Evolutionary conservation across 2,888 invertebrate species (phyloP).

Genomic region (Timema podura): DNA sequence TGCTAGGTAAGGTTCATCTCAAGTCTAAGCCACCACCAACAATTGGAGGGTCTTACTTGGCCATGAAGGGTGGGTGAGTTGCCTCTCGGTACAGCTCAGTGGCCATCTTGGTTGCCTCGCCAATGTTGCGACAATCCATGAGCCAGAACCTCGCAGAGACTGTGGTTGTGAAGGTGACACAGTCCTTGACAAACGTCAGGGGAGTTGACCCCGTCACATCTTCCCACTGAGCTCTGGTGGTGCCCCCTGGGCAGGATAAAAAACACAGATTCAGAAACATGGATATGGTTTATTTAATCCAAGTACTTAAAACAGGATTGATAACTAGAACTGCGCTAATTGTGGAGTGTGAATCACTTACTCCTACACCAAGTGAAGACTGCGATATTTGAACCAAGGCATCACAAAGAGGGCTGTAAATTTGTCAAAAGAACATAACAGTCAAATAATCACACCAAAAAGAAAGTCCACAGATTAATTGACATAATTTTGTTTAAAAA

Average conservation of each 20-base stretch:
- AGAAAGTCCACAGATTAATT: too few species aligned
- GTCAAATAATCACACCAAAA: too few species aligned
- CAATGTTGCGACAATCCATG: conserved; percentile 94
- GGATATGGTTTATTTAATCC: neutral
- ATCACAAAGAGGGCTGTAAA: too few species aligned
- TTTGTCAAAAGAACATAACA: too few species aligned
- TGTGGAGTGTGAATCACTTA: neutral
- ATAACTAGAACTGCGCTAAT: too few species aligned
- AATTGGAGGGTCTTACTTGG: conserved; percentile 70
- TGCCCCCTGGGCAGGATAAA: conserved; percentile 62
- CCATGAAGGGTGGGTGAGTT: conserved; percentile 91
- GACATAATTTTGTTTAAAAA: too few species aligned
- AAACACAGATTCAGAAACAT: neutral
- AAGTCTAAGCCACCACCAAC: too few species aligned
- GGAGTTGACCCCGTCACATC: conserved; percentile 99
- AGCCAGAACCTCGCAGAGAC: conserved; percentile 99
- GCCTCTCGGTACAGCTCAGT: conserved; percentile 91
- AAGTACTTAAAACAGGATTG: neutral
- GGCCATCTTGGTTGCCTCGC: conserved; percentile 93
- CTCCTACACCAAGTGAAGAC: too few species aligned
- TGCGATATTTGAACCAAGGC: too few species aligned
- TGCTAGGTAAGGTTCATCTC: too few species aligned
- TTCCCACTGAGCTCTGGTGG: conserved; percentile 97
- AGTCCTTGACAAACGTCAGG: conserved; percentile 91
- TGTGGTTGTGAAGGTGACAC: conserved; percentile 97